These are phyloP conservation scores for Cheilosia vulpina DNA, from an alignment of 2,888 invertebrate genomes.

Conservation along the genomic window DNA sequence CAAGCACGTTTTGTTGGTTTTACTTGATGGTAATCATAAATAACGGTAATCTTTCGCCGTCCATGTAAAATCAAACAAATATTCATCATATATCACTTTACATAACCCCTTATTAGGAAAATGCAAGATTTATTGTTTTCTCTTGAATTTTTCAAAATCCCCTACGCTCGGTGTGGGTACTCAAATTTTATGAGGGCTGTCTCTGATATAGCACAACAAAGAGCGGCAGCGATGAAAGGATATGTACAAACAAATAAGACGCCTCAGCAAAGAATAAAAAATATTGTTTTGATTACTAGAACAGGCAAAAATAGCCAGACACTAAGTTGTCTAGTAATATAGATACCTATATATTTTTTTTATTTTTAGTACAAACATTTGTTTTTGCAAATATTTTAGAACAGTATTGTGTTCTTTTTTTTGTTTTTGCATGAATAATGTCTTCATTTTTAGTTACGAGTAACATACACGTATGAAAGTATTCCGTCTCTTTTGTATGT, in stretches of 20 bases:
- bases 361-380: background rate
- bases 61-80: background rate
- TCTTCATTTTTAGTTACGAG: background rate
- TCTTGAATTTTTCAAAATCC: background rate
- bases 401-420: background rate
- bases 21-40: too few relatives aligned
- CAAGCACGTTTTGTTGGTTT: too few relatives aligned
- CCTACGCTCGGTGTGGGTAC: background rate
- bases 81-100: background rate
- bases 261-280: background rate
- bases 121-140: too few relatives aligned
- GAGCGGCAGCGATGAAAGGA: background rate
- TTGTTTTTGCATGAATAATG: background rate
- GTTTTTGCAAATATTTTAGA: background rate
- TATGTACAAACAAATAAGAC: background rate
- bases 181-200: slow-evolving; percentile 1
- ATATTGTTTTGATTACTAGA: background rate
- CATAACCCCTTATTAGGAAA: background rate
- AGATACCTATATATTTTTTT: background rate
- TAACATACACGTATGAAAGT: background rate
- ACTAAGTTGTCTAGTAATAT: slow-evolving; percentile 4
- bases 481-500: background rate
- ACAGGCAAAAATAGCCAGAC: slow-evolving; percentile 2
- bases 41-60: background rate
- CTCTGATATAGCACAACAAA: background rate